A percentile compares a stretch with the other conserved stretches of the same genome.
These are phyloP conservation scores for Muscina levida DNA, from an alignment of 2,888 invertebrate species.

Conservation along the genomic window DNA sequence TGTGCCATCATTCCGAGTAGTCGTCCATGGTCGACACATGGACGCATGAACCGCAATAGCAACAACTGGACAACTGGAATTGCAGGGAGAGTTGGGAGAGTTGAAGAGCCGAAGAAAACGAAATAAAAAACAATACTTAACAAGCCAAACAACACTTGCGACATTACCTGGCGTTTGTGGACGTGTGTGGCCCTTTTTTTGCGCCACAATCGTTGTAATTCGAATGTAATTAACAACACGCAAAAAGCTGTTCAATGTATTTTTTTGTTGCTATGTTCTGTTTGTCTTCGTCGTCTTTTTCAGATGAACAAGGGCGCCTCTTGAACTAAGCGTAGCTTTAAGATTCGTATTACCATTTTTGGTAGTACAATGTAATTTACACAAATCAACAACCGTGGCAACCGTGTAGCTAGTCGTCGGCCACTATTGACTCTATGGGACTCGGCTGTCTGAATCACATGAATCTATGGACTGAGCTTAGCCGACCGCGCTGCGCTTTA, in stretches of 20 bases:
- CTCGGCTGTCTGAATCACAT: constrained; percentile 1
- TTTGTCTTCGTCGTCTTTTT: no score
- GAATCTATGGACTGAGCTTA: not conserved
- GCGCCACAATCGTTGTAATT: constrained; percentile 36
- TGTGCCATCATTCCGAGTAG: constrained; percentile 37
- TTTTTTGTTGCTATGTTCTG: not conserved
- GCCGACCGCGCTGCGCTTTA: not conserved
- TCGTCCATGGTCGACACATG: constrained; percentile 17
- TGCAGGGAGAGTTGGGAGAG: no score
- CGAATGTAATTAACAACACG: constrained; percentile 68
- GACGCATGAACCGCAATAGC: constrained; percentile 33
- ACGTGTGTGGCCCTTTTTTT: constrained; percentile 33
- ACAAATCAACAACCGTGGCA: constrained; percentile 29
- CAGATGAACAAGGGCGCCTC: no score
- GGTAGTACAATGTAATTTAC: constrained; percentile 60
- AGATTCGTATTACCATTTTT: constrained; percentile 61
- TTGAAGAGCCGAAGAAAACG: no score
- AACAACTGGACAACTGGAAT: constrained; percentile 43
- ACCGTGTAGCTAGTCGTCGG: not conserved
- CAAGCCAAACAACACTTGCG: constrained; percentile 65
- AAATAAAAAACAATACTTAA: constrained; percentile 41
- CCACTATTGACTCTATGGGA: not conserved
- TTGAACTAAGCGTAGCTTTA: constrained; percentile 9
- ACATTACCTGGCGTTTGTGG: constrained; percentile 57
- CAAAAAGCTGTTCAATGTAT: constrained; percentile 61